Evolutionary conservation across 64 coral and sea anemone genomes (phyloP), one percentile per base, ranked within the genome.

Genomic region (Anthopleura sola): DNA sequence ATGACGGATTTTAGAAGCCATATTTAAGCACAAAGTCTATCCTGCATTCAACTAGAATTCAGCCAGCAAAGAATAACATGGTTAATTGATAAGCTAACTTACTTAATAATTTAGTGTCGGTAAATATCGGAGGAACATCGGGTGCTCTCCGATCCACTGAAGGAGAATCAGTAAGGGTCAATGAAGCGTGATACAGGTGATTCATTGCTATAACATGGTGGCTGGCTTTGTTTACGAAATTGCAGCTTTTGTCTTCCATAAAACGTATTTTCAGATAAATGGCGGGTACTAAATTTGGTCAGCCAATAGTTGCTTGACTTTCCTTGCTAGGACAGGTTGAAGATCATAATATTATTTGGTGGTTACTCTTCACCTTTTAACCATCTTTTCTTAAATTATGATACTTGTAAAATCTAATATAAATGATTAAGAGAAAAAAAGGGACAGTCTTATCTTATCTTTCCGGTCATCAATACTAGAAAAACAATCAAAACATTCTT

Each of bases 51-150:
- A 31, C 28, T 71, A 31, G 66, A 34, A 71, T 1, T 34, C 29
- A 71, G 66, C 58, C 10, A 62, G 58, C 58, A 62, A 62, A 71
- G 66, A 71, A 71, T 71, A 71, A 32, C 66, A 71, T 71, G 29
- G 12, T 71, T 71, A 71, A 71, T 71, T 71, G 29, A 71, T 71
- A 71, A 71, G 66, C 14, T 71, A 28, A 71, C 12, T 31, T 34
- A 32, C n/a, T 71, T 33, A 71, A 71, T 71, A 71, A 71, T 71
- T 71, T 14, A 71, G 29, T 71, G 29, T 34, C 14, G 28, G 12
- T 33, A 9, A 71, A 36, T 29, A 71, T 71, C 21, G n/a, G 58
- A 62, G 66, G 29, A 71, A 10, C 66, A 32, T 71, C 66, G 29
- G 11, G 60, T 66, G 55, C 55, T 20, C 3, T 56, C 55, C 55